Conservation (phyloP, 2,888 invertebrate species). For the Lithophane semibrunnea region DNA sequence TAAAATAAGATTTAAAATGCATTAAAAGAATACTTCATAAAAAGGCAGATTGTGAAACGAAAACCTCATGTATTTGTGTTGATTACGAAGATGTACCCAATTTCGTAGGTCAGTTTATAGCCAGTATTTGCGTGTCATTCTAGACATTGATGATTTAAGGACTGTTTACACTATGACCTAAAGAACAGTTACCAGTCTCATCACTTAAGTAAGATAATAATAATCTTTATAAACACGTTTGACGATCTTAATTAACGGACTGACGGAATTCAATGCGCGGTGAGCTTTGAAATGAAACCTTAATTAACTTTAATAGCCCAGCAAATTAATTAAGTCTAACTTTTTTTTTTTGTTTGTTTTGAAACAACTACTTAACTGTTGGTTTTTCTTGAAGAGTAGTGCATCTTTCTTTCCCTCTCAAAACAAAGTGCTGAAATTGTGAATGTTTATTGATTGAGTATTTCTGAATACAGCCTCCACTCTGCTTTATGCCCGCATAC, state of each 20-base stretch:
- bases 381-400: not conserved
- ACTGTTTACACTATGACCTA: not conserved
- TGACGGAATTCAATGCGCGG: not conserved
- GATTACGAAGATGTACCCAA: not conserved
- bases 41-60: not conserved
- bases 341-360: constrained; percentile 8
- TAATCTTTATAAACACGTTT: constrained; percentile 30
- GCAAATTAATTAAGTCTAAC: constrained; percentile 18
- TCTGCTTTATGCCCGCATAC: no score
- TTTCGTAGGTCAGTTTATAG: not conserved
- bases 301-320: constrained; percentile 31
- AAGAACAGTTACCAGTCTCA: not conserved
- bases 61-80: not conserved
- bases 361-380: not conserved
- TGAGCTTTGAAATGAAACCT: constrained; percentile 25
- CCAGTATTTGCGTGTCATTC: not conserved
- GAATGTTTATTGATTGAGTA: not conserved
- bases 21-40: not conserved
- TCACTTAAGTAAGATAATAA: constrained; percentile 12
- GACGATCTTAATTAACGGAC: not conserved
- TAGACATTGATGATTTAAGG: not conserved
- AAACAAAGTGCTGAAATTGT: not conserved
- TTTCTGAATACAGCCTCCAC: not conserved
- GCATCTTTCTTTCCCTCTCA: not conserved
- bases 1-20: not conserved